Evolutionary conservation across 1,140 invertebrate genomes (phyloP).

Genomic region (Globodera rostochiensis): DNA sequence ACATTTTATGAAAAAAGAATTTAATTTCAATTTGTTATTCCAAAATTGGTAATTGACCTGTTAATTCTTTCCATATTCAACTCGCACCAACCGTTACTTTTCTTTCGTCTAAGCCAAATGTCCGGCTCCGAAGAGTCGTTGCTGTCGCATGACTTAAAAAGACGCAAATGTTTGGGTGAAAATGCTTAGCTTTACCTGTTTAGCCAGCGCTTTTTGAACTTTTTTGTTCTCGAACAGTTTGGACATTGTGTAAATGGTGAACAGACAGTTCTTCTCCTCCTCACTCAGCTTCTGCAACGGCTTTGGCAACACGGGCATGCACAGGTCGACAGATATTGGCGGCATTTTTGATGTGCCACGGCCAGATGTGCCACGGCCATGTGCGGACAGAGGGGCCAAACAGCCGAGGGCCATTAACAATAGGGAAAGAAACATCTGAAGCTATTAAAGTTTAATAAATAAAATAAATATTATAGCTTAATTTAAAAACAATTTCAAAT

Average conservation of each 20-base stretch:
- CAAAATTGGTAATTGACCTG: background rate
- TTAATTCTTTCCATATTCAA: background rate
- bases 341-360: background rate
- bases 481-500: too few species aligned
- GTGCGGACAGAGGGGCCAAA: background rate
- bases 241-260: slow-evolving; percentile 4
- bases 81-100: slow-evolving; percentile 11
- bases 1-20: background rate
- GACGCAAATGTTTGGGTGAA: background rate
- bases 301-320: background rate
- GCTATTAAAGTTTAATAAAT: too few species aligned
- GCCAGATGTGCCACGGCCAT: background rate
- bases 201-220: background rate
- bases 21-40: background rate
- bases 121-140: background rate
- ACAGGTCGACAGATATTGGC: background rate
- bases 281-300: background rate
- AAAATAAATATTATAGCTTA: background rate
- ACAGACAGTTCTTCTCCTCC: background rate
- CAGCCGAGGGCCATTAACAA: background rate
- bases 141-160: slow-evolving; percentile 4
- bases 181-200: background rate
- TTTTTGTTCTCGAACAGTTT: slow-evolving; percentile 10
- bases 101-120: background rate
- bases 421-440: background rate